phyloP scores from a whole-genome alignment of 2,888 invertebrate genomes.

The Spisula subtruncata region DNA sequence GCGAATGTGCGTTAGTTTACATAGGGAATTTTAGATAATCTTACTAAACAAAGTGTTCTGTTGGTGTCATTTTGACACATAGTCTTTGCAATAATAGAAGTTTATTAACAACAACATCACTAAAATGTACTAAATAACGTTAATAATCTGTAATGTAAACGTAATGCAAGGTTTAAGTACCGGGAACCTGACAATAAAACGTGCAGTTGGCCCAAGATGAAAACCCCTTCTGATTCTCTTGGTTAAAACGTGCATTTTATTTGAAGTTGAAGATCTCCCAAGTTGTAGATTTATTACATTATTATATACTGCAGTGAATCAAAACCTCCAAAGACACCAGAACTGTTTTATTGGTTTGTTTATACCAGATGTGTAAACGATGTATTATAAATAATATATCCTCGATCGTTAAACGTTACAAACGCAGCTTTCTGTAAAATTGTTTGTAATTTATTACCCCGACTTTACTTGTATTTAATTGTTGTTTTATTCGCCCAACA shows the following conservation, averaged over 20 bases:
- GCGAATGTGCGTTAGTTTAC: too few species aligned
- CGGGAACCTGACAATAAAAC: too few species aligned
- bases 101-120: too few species aligned
- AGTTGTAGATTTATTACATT: neutral
- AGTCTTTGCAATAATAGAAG: too few species aligned
- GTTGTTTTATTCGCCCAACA: slow-evolving; percentile 10
- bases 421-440: slow-evolving; percentile 45
- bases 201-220: too few species aligned
- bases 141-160: too few species aligned
- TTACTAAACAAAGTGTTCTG: too few species aligned
- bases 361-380: slow-evolving; percentile 30
- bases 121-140: too few species aligned
- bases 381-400: neutral
- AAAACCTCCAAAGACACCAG: neutral
- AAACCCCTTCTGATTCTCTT: too few species aligned
- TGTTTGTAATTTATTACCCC: slow-evolving; percentile 42
- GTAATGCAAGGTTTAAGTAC: too few species aligned
- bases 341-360: slow-evolving; percentile 15
- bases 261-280: neutral
- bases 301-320: neutral
- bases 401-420: slow-evolving; percentile 26
- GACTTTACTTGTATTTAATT: slow-evolving; percentile 28
- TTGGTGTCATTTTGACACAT: too few species aligned
- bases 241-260: neutral
- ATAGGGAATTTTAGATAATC: too few species aligned